Evolutionary conservation across 2,113 vertebrate species (phyloP).

Genomic region (Myocastor coypus): DNA sequence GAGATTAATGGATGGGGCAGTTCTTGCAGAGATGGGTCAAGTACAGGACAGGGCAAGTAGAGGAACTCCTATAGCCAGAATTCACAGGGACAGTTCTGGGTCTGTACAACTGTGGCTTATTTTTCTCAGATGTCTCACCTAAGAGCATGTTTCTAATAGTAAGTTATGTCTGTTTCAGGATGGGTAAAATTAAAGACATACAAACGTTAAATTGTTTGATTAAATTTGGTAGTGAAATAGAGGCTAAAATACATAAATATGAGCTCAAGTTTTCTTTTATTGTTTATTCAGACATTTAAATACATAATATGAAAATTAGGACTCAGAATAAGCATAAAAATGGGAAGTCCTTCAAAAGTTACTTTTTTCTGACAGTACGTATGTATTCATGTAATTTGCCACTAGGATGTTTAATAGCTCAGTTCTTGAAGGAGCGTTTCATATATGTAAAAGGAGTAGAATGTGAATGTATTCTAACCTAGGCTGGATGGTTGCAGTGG

Average conservation of each 20-base stretch:
- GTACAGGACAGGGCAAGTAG: background rate
- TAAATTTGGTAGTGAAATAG: constrained; percentile 16
- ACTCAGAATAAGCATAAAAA: background rate
- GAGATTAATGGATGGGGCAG: background rate
- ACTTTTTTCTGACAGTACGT: background rate
- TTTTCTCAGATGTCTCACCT: background rate
- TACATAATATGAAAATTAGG: constrained; percentile 65
- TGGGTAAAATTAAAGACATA: constrained; percentile 24
- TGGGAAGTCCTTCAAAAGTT: constrained; percentile 55
- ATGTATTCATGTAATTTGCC: constrained; percentile 47
- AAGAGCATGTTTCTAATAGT: background rate
- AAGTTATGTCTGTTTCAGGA: constrained; percentile 26
- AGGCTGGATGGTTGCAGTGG: constrained; percentile 50
- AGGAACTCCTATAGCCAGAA: background rate
- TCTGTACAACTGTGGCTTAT: background rate
- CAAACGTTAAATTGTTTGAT: constrained; percentile 45
- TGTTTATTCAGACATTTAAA: constrained; percentile 74
- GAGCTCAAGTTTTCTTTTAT: background rate
- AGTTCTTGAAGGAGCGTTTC: constrained; percentile 56
- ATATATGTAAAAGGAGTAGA: constrained; percentile 53
- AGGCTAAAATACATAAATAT: constrained; percentile 29
- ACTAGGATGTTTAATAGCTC: constrained; percentile 11
- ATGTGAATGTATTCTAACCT: constrained; percentile 39
- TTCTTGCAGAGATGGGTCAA: background rate
- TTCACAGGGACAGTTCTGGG: background rate